A percentile compares a stretch with the other conserved stretches of the same genome.
phyloP scores from a whole-genome alignment of 2,888 invertebrate species.

The Cosmia pyralina region DNA sequence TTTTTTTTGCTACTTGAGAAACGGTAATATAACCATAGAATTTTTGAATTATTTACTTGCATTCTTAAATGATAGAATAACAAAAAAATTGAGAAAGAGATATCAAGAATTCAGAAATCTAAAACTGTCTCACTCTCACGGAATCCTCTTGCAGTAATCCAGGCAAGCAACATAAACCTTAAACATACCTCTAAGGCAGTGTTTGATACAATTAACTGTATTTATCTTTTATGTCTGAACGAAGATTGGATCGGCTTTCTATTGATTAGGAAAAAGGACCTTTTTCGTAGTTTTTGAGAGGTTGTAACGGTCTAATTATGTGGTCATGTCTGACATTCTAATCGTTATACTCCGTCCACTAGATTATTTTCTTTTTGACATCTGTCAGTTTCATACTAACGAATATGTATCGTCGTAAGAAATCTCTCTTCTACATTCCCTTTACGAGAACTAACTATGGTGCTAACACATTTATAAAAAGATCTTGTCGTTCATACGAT shows the following conservation, averaged over 20 bases:
- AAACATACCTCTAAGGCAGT: constrained; percentile 25
- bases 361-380: too few species aligned
- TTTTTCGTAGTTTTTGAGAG: not conserved
- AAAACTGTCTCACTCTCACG: constrained; percentile 19
- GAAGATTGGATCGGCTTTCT: constrained; percentile 12
- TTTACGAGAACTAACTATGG: too few species aligned
- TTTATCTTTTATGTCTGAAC: constrained; percentile 24
- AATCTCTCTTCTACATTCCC: too few species aligned
- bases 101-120: not conserved
- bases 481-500: too few species aligned
- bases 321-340: too few species aligned
- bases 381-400: too few species aligned
- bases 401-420: too few species aligned
- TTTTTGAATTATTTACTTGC: not conserved
- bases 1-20: too few species aligned
- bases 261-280: not conserved
- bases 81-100: not conserved
- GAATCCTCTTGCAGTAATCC: constrained; percentile 22
- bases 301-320: not conserved
- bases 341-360: too few species aligned
- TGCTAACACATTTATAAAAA: too few species aligned
- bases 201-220: constrained; percentile 40
- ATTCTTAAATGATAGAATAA: too few species aligned
- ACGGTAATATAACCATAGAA: not conserved
- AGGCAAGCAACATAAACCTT: constrained; percentile 31